These are phyloP conservation scores for Brachymystax lenok DNA, from an alignment of 2,797 vertebrate genomes.

Conservation along the genomic window DNA sequence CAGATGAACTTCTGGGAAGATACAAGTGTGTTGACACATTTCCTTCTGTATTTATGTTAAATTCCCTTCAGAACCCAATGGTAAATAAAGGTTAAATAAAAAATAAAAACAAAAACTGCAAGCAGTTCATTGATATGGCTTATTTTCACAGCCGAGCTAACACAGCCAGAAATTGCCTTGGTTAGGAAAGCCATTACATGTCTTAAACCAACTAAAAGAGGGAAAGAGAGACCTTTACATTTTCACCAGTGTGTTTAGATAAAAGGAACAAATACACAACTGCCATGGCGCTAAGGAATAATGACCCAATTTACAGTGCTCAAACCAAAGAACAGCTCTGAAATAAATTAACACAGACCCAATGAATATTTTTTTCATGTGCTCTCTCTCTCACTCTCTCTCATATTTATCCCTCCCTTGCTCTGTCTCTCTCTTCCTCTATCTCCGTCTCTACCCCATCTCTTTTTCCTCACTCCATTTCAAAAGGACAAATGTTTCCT, in stretches of 20 bases:
- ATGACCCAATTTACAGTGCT: slow-evolving; percentile 60
- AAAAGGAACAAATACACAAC: slow-evolving; percentile 47
- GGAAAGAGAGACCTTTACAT: slow-evolving; percentile 41
- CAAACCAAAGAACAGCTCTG: slow-evolving; percentile 51
- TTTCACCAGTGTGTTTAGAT: slow-evolving; percentile 37
- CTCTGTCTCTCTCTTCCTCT: slow-evolving; percentile 22
- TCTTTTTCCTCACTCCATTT: slow-evolving; percentile 39
- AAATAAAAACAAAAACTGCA: slow-evolving; percentile 15
- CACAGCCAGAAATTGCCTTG: slow-evolving; percentile 30
- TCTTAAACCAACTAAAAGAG: slow-evolving; percentile 29
- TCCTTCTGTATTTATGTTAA: slow-evolving; percentile 8
- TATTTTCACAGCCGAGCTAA: slow-evolving; percentile 27
- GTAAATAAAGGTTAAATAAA: background rate
- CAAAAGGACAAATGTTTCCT: slow-evolving; percentile 75
- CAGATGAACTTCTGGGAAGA: background rate
- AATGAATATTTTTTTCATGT: slow-evolving; percentile 42
- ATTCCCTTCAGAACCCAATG: slow-evolving; percentile 11
- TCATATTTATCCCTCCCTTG: background rate
- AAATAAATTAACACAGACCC: slow-evolving; percentile 55
- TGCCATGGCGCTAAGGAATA: slow-evolving; percentile 34
- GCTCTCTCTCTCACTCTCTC: slow-evolving; percentile 19
- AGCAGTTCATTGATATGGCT: slow-evolving; percentile 22
- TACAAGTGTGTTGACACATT: background rate
- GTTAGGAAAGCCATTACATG: slow-evolving; percentile 41
- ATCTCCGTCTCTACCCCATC: background rate